Conservation (phyloP, 2,113 vertebrate genomes). For the Python bivittatus region DNA sequence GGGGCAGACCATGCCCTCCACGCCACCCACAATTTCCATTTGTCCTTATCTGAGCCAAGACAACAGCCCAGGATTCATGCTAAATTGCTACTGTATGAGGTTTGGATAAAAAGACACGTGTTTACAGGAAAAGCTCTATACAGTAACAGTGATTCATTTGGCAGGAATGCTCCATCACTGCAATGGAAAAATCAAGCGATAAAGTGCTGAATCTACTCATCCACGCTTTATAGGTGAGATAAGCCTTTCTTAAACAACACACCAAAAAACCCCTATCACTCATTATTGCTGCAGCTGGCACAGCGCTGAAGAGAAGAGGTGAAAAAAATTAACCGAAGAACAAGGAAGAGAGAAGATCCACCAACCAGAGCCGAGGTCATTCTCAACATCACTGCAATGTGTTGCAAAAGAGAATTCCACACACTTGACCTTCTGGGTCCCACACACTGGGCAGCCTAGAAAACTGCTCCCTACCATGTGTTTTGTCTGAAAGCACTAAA, state of each 20-base stretch:
- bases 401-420: neutral
- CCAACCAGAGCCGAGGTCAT: neutral
- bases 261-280: slow-evolving; percentile 56
- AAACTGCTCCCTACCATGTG: neutral
- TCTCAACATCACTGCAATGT: neutral
- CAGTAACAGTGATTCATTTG: slow-evolving; percentile 69
- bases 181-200: slow-evolving; percentile 61
- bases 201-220: slow-evolving; percentile 42
- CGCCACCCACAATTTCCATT: neutral
- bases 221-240: slow-evolving; percentile 65
- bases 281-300: slow-evolving; percentile 58
- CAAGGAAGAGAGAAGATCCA: slow-evolving; percentile 6
- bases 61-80: neutral
- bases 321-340: slow-evolving; percentile 26
- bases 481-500: neutral
- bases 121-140: slow-evolving; percentile 31
- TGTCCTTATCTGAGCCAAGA: neutral
- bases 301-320: slow-evolving; percentile 48
- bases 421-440: no score
- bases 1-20: neutral
- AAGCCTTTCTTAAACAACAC: slow-evolving; percentile 50
- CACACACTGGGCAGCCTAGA: neutral
- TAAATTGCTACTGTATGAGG: slow-evolving; percentile 4
- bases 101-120: slow-evolving; percentile 39
- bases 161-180: slow-evolving; percentile 66